Evolutionary conservation across 2,888 invertebrate genomes (phyloP).

Genomic region (Cylindroiulus punctatus): DNA sequence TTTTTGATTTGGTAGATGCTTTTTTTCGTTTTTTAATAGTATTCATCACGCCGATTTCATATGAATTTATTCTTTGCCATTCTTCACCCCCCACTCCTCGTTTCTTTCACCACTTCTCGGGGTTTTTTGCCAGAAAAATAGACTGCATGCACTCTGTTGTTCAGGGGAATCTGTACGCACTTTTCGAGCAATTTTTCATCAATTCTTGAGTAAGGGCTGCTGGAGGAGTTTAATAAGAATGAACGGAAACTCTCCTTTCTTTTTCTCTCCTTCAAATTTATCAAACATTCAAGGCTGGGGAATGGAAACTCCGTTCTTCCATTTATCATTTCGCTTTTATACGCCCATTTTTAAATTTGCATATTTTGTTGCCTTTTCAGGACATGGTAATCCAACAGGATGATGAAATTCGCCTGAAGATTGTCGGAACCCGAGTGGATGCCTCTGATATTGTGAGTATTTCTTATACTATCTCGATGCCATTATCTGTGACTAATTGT

Average conservation of each 20-base stretch:
- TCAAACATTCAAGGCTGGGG: neutral
- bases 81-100: neutral
- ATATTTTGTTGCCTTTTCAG: constrained; percentile 63
- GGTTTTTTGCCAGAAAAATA: neutral
- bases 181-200: constrained; percentile 16
- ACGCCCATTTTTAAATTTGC: neutral
- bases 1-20: neutral
- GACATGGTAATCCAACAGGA: constrained; percentile 97
- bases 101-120: neutral
- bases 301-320: constrained; percentile 22
- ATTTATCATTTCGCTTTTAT: constrained; percentile 25
- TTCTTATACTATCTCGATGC: neutral
- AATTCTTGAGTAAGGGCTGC: neutral
- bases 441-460: constrained; percentile 92
- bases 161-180: neutral
- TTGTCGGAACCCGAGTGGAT: constrained; percentile 98
- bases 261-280: neutral
- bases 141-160: neutral
- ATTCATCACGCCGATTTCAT: neutral
- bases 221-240: constrained; percentile 25
- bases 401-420: constrained; percentile 96
- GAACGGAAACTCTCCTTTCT: neutral
- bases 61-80: constrained; percentile 1
- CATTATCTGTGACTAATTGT: neutral
- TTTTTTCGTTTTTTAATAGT: neutral